Conservation (phyloP, 2,888 invertebrate species). For the Acanthosepion lycidas region DNA sequence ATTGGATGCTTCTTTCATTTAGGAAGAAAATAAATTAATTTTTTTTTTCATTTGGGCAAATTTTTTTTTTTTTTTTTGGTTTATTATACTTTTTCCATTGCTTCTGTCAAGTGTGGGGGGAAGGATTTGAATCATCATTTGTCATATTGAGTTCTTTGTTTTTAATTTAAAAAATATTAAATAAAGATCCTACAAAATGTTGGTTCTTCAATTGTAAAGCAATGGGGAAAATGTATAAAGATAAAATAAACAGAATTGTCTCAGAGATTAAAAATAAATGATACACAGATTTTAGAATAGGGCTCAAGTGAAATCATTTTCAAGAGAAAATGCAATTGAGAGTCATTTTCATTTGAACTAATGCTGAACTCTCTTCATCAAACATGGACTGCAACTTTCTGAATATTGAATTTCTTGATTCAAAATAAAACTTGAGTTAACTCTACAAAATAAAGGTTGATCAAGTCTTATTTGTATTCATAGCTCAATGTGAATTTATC, state of each 20-base stretch:
- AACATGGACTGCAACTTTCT: not conserved
- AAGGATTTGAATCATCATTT: not conserved
- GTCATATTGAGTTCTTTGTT: not conserved
- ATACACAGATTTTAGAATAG: not conserved
- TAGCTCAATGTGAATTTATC: not conserved
- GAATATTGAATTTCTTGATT: not conserved
- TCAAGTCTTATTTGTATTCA: no score
- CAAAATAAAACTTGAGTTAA: not conserved
- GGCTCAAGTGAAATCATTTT: not conserved
- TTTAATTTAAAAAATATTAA: not conserved
- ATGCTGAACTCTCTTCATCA: not conserved
- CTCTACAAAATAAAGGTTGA: not conserved
- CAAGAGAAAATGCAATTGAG: not conserved
- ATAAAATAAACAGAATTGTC: not conserved
- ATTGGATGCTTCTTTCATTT: not conserved
- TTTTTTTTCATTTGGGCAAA: not conserved
- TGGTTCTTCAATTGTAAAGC: not conserved
- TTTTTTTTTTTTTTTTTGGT: no score
- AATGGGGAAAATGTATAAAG: not conserved
- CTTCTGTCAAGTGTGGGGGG: not conserved
- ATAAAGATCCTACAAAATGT: not conserved
- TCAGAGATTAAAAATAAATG: no score
- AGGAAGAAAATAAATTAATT: not conserved
- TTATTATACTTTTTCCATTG: not conserved
- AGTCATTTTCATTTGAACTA: not conserved